Evolutionary conservation across 2,113 vertebrate genomes (phyloP).

Genomic region (Prionailurus bengalensis): DNA sequence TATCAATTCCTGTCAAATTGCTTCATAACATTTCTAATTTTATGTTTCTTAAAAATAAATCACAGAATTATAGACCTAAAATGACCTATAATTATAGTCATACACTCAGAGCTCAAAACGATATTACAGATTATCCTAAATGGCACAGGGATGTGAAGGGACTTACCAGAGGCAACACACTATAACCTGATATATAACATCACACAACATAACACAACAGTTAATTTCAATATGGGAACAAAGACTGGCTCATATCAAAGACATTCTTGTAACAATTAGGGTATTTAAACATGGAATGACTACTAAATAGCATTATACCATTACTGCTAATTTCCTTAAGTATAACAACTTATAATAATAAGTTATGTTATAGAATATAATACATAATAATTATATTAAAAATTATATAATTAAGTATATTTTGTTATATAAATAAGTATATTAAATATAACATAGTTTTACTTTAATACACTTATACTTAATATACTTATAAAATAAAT

Average conservation of each 20-base stretch:
- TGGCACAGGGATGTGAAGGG: not conserved
- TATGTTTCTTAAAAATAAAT: slow-evolving; percentile 57
- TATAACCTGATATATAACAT: not conserved
- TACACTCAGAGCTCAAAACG: not conserved
- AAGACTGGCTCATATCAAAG: not conserved
- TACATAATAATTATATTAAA: not conserved
- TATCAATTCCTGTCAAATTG: slow-evolving; percentile 46
- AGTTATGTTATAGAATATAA: not conserved
- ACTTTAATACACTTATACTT: not conserved
- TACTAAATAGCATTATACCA: not conserved
- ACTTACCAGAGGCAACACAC: not conserved
- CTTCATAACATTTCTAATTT: not conserved
- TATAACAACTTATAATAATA: not conserved
- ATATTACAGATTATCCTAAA: not conserved
- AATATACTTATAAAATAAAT: not conserved
- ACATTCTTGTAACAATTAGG: not conserved
- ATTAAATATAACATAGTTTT: not conserved
- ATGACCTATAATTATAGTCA: not conserved
- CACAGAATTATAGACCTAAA: slow-evolving; percentile 21
- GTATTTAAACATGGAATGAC: slow-evolving; percentile 9
- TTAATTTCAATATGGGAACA: not conserved
- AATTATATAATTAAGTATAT: not conserved
- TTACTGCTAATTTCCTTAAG: slow-evolving; percentile 32
- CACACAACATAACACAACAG: not conserved
- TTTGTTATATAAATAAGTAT: not conserved